Base-by-base conservation (phyloP, 1,140 invertebrate species). In the Eubasilissa regina region DNA sequence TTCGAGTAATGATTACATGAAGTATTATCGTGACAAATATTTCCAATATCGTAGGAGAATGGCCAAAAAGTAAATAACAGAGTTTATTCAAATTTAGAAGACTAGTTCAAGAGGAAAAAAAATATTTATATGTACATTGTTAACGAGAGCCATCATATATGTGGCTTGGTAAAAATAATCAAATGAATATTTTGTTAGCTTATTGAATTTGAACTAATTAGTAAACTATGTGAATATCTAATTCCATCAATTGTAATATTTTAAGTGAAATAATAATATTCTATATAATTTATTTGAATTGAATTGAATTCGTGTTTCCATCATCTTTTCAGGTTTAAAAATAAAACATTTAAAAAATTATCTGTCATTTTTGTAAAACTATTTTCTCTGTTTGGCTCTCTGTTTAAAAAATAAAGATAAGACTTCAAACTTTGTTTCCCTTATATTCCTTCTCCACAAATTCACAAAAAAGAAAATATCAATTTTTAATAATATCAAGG, bases 1-100 rank as follows among this genome's bases (percentile, higher is more conserved):
- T 70, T 66, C 44, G 62, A 66, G 44, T 43, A 51, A 51, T 51
- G 48, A 60, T 60, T 60, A 10, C 13, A n/a, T 19, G 19, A 74
- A 45, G 70, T 74, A 74, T 74, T 74, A 74, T 15, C n/a, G 13
- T 56, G 70, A 74, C 70, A 74, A 74, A 74, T 74, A 74, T 74
- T 55, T 74, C 70, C 48, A 35, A 43, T 35, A 35, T 55, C 56
- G 53, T 58, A 13, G 70, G 70, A 74, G 25, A 74, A 74, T 44
- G 70, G 51, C 70, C 48, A 74, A 74, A 74, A 55, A 53, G 53
- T 74, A 25, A 15, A 74, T 17, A 73, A 35, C 64, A 68, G 64
- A 70, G 48, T 73, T 73, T 73, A 73, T 73, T 73, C 70, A 51
- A 74, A 56, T 7, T 56, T 74, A 74, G 70, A 43, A 56, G 48